phyloP scores from a whole-genome alignment of 2,797 vertebrate genomes.

The Cynopterus sphinx region DNA sequence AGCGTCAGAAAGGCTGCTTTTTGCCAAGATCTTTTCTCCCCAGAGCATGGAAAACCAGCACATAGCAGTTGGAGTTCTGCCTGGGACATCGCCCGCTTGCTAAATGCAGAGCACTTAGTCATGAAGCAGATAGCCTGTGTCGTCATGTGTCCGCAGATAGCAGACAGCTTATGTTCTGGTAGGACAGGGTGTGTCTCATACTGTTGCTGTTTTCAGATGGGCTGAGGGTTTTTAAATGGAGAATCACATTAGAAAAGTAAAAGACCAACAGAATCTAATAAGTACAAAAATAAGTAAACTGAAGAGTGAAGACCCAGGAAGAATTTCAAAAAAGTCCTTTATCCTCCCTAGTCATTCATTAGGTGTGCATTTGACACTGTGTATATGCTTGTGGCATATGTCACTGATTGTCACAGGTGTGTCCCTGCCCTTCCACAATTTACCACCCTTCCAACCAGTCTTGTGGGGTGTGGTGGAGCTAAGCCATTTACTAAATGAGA shows the following conservation, averaged over 20 bases:
- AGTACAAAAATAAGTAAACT: slow-evolving; percentile 30
- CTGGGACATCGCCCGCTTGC: slow-evolving; percentile 54
- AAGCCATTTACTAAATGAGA: not conserved
- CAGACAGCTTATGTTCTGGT: slow-evolving; percentile 25
- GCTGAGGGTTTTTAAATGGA: slow-evolving; percentile 40
- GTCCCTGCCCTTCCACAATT: not conserved
- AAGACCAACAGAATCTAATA: slow-evolving; percentile 17
- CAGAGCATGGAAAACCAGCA: slow-evolving; percentile 51
- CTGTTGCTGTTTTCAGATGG: slow-evolving; percentile 47
- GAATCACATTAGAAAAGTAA: slow-evolving; percentile 29
- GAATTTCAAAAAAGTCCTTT: not conserved
- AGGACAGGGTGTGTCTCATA: slow-evolving; percentile 61
- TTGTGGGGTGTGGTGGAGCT: not conserved
- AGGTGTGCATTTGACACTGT: not conserved
- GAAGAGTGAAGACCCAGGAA: not conserved
- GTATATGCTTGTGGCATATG: not conserved
- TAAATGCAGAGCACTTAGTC: slow-evolving; percentile 74
- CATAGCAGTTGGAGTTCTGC: slow-evolving; percentile 66
- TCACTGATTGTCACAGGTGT: not conserved
- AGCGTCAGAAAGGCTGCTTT: slow-evolving; percentile 41
- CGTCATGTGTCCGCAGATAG: slow-evolving; percentile 63
- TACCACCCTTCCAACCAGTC: not conserved
- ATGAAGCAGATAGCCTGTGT: slow-evolving; percentile 57
- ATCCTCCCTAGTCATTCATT: not conserved
- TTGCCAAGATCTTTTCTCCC: slow-evolving; percentile 44